Base-by-base conservation (phyloP, 2,888 invertebrate genomes). In the Spisula subtruncata region DNA sequence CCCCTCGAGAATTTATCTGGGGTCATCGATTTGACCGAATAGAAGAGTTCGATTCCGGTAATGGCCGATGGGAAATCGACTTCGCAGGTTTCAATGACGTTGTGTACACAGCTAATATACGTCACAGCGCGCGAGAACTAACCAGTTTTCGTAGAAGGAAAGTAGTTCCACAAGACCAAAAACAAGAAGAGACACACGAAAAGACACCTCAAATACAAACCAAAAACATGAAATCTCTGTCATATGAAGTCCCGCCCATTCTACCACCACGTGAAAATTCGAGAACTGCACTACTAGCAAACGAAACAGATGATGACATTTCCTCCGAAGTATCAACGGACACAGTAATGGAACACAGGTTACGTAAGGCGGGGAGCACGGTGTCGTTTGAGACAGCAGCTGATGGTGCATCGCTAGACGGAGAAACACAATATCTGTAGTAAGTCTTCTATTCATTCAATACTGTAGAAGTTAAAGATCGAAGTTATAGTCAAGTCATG, bases 1-100 rank as follows among this genome's bases (percentile, higher is more conserved):
- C 97, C n/a, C 97, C 97, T 1, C 93, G 94, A 1, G 96, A 96
- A 91, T 94, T 96, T 14, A 90, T 96, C 29, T 96, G 96, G 96
- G 96, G 96, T 5, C 95, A 96, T 86, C 93, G 96, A 8, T 96
- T 96, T 89, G 94, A 96, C 56, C 89, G 94, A 29, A 93, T 95
- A 29, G 94, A 95, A 83, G 94, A 95, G 79, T 95, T 95, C 79
- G 94, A 95, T 85, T 89, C 94, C 75, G 94, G 94, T 66, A 94
- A 93, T 56, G 94, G 93, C 32, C 90, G 94, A 25, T 95, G 95
- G 95, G 94, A 94, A 89, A 94, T 95, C 35, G 94, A 95, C 86
- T 95, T 95, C 79, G 93, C 93, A 10, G 92, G 93, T 5, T 95
- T 95, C 89, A 93, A 96, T 92, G 95, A 96, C 86, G 95, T 96